A percentile compares a stretch with the other conserved stretches of the same genome.
These are phyloP conservation scores for Indicator maculatus DNA, from an alignment of 2,113 vertebrate species.

Conservation along the genomic window DNA sequence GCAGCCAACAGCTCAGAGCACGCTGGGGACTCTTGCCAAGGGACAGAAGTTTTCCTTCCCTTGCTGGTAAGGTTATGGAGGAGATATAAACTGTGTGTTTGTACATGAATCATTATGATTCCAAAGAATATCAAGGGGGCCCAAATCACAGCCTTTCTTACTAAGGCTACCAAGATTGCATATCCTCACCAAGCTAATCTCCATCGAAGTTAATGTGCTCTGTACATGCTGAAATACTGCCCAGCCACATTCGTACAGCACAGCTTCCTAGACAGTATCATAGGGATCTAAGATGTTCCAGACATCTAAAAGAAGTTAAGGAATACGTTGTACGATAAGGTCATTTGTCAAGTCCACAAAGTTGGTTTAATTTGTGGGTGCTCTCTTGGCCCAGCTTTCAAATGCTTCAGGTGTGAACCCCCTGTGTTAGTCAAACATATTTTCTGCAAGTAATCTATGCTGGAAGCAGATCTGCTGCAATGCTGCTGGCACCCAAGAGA, in stretches of 20 bases:
- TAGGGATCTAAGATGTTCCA: neutral
- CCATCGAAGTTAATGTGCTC: neutral
- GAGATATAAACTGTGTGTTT: constrained; percentile 21
- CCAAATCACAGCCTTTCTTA: neutral
- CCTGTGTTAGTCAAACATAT: neutral
- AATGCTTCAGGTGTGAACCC: neutral
- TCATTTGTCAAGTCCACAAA: neutral
- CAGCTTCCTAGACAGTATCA: neutral
- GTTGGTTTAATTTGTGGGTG: neutral
- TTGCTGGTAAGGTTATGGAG: constrained; percentile 48
- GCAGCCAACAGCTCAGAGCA: constrained; percentile 40
- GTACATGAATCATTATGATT: constrained; percentile 18
- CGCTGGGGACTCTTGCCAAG: constrained; percentile 31
- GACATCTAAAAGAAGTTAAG: neutral
- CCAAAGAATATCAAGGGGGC: neutral
- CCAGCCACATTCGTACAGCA: rapidly evolving
- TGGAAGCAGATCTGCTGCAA: neutral
- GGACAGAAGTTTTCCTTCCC: constrained; percentile 29
- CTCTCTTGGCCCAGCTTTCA: neutral
- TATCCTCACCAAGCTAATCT: neutral
- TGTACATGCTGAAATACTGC: neutral
- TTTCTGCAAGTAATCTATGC: neutral
- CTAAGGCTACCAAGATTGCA: neutral
- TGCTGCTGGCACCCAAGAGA: neutral
- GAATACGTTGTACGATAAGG: neutral